A percentile compares a stretch with the other conserved stretches of the same genome.
Conservation (phyloP, 2,888 invertebrate genomes). For the Ectemnius lituratus region DNA sequence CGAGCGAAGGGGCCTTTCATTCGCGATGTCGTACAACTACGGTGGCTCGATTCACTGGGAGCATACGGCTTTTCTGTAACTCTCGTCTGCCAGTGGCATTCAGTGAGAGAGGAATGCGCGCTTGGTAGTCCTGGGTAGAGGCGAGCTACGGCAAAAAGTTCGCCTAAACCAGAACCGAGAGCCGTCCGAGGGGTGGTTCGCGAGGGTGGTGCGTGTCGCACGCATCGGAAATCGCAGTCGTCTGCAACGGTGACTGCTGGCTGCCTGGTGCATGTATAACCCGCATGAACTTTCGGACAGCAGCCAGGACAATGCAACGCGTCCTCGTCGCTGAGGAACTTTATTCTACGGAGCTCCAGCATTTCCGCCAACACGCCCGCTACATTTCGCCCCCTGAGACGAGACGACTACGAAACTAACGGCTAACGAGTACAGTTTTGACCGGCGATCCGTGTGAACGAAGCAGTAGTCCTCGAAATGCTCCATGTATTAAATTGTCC, state of each 20-base stretch:
- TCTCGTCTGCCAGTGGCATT: no score
- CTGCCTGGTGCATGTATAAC: no score
- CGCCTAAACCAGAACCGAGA: not conserved
- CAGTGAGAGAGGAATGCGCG: no score
- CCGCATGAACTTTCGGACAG: conserved; percentile 16
- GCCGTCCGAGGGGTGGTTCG: no score
- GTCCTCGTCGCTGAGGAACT: conserved; percentile 7
- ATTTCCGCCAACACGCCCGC: conserved; percentile 5
- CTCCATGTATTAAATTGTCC: not conserved
- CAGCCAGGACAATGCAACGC: conserved; percentile 12
- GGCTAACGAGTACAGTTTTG: conserved; percentile 19
- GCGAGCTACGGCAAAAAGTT: not conserved
- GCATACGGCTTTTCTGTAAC: no score
- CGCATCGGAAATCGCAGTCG: conserved; percentile 13
- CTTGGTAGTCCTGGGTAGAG: no score
- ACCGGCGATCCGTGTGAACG: not conserved
- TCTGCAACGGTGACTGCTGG: not conserved
- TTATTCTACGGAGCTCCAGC: not conserved
- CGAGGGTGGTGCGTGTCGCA: not conserved
- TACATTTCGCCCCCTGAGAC: not conserved
- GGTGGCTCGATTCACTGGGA: no score
- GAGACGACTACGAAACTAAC: conserved; percentile 9
- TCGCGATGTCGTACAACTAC: no score
- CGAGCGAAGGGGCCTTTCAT: no score
- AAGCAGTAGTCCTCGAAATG: not conserved